Base-by-base conservation (phyloP, 2,113 vertebrate species). In the Vidua macroura region DNA sequence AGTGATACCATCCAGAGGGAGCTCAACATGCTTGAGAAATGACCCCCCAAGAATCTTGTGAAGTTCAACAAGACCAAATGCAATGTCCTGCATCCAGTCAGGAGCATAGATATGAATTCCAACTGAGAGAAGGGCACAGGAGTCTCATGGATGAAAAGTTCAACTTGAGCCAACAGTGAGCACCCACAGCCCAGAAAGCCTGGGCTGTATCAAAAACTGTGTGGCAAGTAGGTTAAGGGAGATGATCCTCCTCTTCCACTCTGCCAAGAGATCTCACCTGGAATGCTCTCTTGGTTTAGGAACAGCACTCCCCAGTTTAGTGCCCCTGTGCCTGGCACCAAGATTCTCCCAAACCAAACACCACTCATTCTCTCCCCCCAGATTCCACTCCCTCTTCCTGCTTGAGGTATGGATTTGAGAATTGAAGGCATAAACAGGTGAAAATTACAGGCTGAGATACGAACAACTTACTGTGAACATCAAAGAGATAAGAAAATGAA, bases 161-260 rank as follows among this genome's bases (percentile, higher is more conserved):
- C 58, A 30, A 3, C 30, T 14, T 49, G 30, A 63, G 16, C 49
- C 49, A 72, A 41, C 16, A 35, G 49, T 63, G 56, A 70, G 39
- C 41, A 48, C n/a, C 53, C 19, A 60, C 37, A 56, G 21, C 24
- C 16, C 58, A 49, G 66, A 88, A n/a, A 64, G 10, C 25, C 30
- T 63, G 67, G 41, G 24, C 58, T 63, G 7, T 19, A 56, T 15
- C 13, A 55, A 64, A 72, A 49, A 46, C 43, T 24, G 30, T n/a
- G 20, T 0, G 0, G 12, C 20, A 63, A 79, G n/a, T 24, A 79
- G 41, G 24, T 41, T 0, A 0, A 55, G 15, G 24, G 20, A 63
- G 20, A 25, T 18, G 41, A 72, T 49, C 59, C 7, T 41, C 24
- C 30, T 53, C 30, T 14, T 49, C 35, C 21, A 18, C 14, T 64